Evolutionary conservation across 2,113 vertebrate genomes (phyloP).

Genomic region (Erythrocebus patas): DNA sequence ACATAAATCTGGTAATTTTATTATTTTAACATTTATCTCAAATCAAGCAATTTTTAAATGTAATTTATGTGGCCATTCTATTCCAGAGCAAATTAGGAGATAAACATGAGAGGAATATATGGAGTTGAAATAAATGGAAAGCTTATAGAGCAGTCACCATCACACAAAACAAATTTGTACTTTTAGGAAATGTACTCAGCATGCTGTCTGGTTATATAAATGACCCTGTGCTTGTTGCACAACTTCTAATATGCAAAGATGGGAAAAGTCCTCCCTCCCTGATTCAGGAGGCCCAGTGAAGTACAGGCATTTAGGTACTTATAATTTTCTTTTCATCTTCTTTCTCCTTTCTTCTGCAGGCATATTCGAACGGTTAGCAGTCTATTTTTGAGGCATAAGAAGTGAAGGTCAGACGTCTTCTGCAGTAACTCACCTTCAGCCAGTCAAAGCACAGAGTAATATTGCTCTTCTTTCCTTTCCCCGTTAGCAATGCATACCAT

Average conservation of each 20-base stretch:
- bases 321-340: not conserved
- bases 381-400: not conserved
- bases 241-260: not conserved
- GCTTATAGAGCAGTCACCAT: rapidly evolving
- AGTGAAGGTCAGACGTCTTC: not conserved
- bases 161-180: rapidly evolving
- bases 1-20: not conserved
- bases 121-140: not conserved
- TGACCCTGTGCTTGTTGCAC: rapidly evolving
- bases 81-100: not conserved
- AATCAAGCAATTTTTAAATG: not conserved
- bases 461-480: not conserved
- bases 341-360: not conserved
- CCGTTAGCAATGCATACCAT: not conserved
- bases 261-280: not conserved
- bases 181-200: rapidly evolving
- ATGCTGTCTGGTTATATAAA: rapidly evolving
- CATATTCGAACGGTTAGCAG: not conserved
- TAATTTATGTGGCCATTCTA: not conserved
- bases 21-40: not conserved
- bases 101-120: rapidly evolving
- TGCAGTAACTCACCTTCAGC: not conserved
- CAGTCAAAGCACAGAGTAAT: not conserved
- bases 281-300: rapidly evolving
- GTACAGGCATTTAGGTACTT: rapidly evolving